Base-by-base conservation (phyloP, 2,113 vertebrate genomes). In the Syngnathus typhle region DNA sequence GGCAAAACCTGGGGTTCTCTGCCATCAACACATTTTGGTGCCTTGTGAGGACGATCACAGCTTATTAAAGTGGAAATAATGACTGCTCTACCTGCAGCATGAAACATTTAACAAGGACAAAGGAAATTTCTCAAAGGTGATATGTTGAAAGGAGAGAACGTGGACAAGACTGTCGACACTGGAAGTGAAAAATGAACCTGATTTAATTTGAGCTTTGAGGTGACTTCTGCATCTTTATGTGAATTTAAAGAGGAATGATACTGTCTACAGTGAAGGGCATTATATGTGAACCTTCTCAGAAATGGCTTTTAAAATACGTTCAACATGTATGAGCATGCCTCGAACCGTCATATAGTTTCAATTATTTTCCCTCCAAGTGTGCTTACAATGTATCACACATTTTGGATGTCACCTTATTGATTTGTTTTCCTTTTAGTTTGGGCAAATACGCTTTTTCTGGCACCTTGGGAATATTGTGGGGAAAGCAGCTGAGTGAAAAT, bases 81-180 rank as follows among this genome's bases (percentile, higher is more conserved):
- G 88, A 88, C 88, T 86, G 85, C 79, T 82, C 85, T 88, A 88
- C 85, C 88, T 82, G 87, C 75, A 64, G 77, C 82, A 88, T 91
- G 83, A 91, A 88, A 89, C 86, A 91, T 91, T 90, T 88, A 88
- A 88, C 86, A 88, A 90, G 89, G 88, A 89, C 89, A 90, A 88
- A 88, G 83, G 84, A 84, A 75, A 82, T 69, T 79, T 64, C 84
- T 80, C 69, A 73, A 70, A 83, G 82, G 78, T 89, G 86, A 89
- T 85, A 82, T 79, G 79, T 79, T 82, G 83, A 89, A 84, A 76
- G 79, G 72, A 82, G 78, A 58, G 74, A 27, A 78, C 41, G n/a
- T 76, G 60, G 77, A 85, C 76, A 77, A 69, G 75, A 54, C 49
- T 2, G n/a, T 76, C 75, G 52, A 59, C 64, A 7, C 58, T 78